A percentile compares a stretch with the other conserved stretches of the same genome.
These are phyloP conservation scores for Rhineura floridana DNA, from an alignment of 2,113 vertebrate species.

Conservation along the genomic window DNA sequence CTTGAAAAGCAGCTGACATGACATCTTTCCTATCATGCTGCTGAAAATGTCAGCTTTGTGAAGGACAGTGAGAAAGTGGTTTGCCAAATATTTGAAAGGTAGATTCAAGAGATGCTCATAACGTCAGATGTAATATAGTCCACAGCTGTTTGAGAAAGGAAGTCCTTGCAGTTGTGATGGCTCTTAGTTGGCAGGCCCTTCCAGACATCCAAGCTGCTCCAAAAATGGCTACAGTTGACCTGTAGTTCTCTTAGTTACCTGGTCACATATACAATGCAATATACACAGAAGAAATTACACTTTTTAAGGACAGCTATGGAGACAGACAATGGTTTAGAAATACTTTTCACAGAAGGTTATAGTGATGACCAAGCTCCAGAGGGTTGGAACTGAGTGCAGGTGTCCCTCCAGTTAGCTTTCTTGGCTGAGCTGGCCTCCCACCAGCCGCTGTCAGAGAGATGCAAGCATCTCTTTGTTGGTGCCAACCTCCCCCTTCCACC, in stretches of 20 bases:
- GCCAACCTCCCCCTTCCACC: no score
- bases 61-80: constrained; percentile 87
- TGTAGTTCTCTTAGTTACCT: constrained; percentile 75
- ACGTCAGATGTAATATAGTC: constrained; percentile 86
- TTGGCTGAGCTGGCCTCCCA: no score
- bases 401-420: no score
- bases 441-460: no score
- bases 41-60: constrained; percentile 86
- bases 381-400: no score
- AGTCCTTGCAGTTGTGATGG: constrained; percentile 72
- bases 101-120: constrained; percentile 76
- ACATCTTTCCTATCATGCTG: constrained; percentile 82
- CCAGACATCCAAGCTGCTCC: constrained; percentile 67
- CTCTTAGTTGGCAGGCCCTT: constrained; percentile 75
- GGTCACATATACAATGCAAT: neutral
- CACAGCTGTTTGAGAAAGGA: constrained; percentile 74
- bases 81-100: constrained; percentile 86
- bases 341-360: neutral
- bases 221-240: constrained; percentile 75
- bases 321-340: no score
- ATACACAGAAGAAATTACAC: no score
- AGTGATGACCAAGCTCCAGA: no score
- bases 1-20: constrained; percentile 91
- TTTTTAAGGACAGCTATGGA: neutral
- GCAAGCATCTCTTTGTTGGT: no score